Evolutionary conservation across 2,888 invertebrate genomes (phyloP).

Genomic region (Drosophila macrospina): DNA sequence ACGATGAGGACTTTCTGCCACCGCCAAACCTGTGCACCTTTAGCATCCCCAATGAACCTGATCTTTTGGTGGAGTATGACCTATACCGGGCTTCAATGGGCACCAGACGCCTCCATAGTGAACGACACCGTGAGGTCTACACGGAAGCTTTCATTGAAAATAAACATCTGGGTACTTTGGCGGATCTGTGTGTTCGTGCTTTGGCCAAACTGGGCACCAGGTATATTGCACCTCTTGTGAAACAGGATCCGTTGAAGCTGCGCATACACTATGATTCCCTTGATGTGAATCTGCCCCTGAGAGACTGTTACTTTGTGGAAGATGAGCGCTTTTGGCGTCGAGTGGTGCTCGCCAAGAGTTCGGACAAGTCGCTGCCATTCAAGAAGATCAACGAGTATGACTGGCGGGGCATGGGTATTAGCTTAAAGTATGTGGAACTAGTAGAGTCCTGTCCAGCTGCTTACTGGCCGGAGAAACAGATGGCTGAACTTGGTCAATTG

Average conservation of each 20-base stretch:
- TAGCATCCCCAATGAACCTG: slow-evolving; percentile 70
- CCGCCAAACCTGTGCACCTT: slow-evolving; percentile 59
- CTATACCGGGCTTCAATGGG: slow-evolving; percentile 66
- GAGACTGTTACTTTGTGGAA: slow-evolving; percentile 71
- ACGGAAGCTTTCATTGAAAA: slow-evolving; percentile 73
- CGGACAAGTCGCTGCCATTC: slow-evolving; percentile 57
- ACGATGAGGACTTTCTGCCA: slow-evolving; percentile 39
- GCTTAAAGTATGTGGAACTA: slow-evolving; percentile 78
- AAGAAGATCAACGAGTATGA: slow-evolving; percentile 55
- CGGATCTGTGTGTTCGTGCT: slow-evolving; percentile 68
- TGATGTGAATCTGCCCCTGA: slow-evolving; percentile 71
- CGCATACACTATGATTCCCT: slow-evolving; percentile 74
- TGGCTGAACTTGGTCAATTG: slow-evolving; percentile 58
- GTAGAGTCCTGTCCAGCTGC: slow-evolving; percentile 76
- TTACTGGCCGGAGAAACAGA: slow-evolving; percentile 75
- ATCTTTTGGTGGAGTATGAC: slow-evolving; percentile 53
- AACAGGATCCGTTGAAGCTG: slow-evolving; percentile 51
- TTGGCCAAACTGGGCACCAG: slow-evolving; percentile 62
- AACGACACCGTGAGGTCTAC: slow-evolving; percentile 68
- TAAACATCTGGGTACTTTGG: slow-evolving; percentile 64
- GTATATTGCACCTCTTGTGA: slow-evolving; percentile 40
- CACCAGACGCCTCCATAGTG: slow-evolving; percentile 60
- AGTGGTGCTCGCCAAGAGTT: slow-evolving; percentile 70
- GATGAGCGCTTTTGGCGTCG: slow-evolving; percentile 80
- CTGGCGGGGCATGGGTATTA: slow-evolving; percentile 75